phyloP scores from a whole-genome alignment of 1,140 invertebrate species.

The Leptestheria dahalacensis region DNA sequence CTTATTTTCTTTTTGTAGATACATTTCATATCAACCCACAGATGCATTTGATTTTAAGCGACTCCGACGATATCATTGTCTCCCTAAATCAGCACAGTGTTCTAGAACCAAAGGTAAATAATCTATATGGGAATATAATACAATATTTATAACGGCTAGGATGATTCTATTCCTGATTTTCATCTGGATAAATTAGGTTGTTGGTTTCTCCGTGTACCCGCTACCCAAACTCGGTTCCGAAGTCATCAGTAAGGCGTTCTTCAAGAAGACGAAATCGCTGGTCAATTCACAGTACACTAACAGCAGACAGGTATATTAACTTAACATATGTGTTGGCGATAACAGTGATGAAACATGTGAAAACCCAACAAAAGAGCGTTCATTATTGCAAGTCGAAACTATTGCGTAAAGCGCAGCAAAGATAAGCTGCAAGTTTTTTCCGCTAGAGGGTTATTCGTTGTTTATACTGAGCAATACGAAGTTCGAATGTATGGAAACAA shows the following conservation, averaged over 20 bases:
- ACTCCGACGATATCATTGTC: conserved; percentile 70
- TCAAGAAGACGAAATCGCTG: conserved; percentile 73
- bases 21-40: conserved; percentile 90
- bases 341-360: background rate
- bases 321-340: conserved; percentile 10
- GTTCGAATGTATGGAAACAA: too few relatives aligned
- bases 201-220: conserved; percentile 80
- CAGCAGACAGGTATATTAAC: conserved; percentile 63
- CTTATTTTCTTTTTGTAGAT: conserved; percentile 38
- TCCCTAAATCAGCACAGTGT: conserved; percentile 80
- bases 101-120: conserved; percentile 63
- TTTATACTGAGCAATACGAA: too few relatives aligned
- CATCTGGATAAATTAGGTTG: conserved; percentile 38
- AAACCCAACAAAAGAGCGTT: too few relatives aligned
- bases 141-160: background rate
- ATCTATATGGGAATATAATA: background rate
- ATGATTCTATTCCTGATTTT: too few relatives aligned
- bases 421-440: too few relatives aligned
- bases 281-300: conserved; percentile 86
- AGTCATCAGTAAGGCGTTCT: conserved; percentile 54
- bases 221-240: conserved; percentile 52
- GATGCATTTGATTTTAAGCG: conserved; percentile 59
- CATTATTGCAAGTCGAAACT: too few relatives aligned
- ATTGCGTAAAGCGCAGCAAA: too few relatives aligned
- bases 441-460: too few relatives aligned